Conservation (phyloP, 2,888 invertebrate species). For the Stenodema calcarata region DNA sequence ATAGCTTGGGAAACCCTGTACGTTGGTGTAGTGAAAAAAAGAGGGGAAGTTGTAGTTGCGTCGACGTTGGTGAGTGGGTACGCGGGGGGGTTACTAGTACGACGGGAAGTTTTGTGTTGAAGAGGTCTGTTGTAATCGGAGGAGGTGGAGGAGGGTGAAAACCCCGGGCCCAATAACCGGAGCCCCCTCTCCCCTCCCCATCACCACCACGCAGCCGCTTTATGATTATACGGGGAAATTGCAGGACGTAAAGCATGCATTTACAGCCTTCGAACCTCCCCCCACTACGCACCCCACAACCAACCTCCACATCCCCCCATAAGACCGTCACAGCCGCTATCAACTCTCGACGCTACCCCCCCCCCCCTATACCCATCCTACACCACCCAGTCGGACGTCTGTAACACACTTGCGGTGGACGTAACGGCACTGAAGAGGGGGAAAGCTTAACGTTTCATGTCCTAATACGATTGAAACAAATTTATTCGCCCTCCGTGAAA, state of each 20-base stretch:
- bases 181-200: background rate
- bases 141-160: background rate
- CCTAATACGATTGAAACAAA: conserved; percentile 40
- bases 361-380: background rate
- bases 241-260: conserved; percentile 48
- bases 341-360: background rate
- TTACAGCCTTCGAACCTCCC: conserved; percentile 5
- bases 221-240: conserved; percentile 49
- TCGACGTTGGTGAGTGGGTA: background rate
- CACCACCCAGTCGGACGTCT: background rate
- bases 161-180: background rate
- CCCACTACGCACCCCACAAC: background rate
- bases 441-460: background rate
- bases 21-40: background rate
- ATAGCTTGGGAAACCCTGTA: background rate
- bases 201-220: conserved; percentile 13
- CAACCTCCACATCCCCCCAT: no score
- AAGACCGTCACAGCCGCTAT: no score
- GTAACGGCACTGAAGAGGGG: background rate
- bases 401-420: background rate
- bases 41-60: no score
- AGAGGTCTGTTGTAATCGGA: no score
- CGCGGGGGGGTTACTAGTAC: no score
- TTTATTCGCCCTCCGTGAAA: background rate
- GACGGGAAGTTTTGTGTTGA: background rate